Percentiles rank a stretch among this genome's conserved stretches.
Evolutionary conservation across 2,888 invertebrate genomes (phyloP).

Genomic region (Germaria angustata): DNA sequence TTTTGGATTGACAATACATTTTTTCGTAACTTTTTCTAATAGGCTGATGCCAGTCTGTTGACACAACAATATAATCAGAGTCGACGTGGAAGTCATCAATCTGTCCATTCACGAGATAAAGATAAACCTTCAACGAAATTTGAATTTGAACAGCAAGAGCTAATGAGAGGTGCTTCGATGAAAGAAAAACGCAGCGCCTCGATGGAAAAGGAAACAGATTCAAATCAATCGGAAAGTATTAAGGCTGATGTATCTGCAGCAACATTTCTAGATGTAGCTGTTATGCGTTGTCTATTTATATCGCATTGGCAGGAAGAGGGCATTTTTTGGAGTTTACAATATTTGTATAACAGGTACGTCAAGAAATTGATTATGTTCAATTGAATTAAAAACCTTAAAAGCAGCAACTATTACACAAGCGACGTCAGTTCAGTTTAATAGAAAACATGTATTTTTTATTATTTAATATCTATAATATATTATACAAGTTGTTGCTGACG

Average conservation of each 20-base stretch:
- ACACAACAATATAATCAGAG: slow-evolving; percentile 83
- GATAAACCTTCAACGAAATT: slow-evolving; percentile 78
- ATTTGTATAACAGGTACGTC: slow-evolving; percentile 89
- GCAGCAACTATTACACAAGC: too few relatives aligned
- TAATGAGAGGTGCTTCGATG: slow-evolving; percentile 77
- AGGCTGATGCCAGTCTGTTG: slow-evolving; percentile 90
- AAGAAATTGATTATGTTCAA: too few relatives aligned
- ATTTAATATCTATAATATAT: too few relatives aligned
- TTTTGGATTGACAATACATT: not conserved
- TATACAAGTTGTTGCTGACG: too few relatives aligned
- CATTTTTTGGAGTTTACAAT: slow-evolving; percentile 97
- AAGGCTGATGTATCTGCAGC: slow-evolving; percentile 88
- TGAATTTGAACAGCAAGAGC: slow-evolving; percentile 79
- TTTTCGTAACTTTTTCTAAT: not conserved
- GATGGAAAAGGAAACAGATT: slow-evolving; percentile 88
- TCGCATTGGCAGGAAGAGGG: slow-evolving; percentile 99
- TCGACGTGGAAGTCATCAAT: slow-evolving; percentile 78
- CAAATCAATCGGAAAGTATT: slow-evolving; percentile 82
- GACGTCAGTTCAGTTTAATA: too few relatives aligned
- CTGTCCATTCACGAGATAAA: slow-evolving; percentile 76
- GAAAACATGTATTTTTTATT: too few relatives aligned
- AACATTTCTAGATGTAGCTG: slow-evolving; percentile 97
- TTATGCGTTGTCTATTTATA: slow-evolving; percentile 95
- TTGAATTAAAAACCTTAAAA: too few relatives aligned
- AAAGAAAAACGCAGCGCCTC: slow-evolving; percentile 81